Conservation (phyloP, 2,888 invertebrate genomes). For the Argynnis bischoffii region DNA sequence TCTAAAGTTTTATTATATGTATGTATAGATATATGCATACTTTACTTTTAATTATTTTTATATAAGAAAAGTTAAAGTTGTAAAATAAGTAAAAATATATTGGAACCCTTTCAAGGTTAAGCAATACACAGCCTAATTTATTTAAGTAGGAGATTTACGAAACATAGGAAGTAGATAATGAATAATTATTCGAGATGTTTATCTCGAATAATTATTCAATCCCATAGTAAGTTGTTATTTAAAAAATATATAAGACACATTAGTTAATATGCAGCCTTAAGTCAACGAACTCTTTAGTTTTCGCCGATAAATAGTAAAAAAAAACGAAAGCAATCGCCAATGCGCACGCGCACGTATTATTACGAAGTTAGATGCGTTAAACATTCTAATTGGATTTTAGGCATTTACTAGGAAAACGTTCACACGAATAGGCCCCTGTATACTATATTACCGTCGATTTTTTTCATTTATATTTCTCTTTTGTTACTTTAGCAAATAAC, state of each 20-base stretch:
- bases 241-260: neutral
- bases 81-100: too few relatives aligned
- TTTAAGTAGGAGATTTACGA: too few relatives aligned
- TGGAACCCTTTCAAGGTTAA: too few relatives aligned
- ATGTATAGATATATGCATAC: too few relatives aligned
- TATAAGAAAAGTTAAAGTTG: too few relatives aligned
- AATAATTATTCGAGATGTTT: too few relatives aligned
- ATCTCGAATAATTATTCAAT: too few relatives aligned
- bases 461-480: neutral
- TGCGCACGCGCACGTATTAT: slow-evolving; percentile 52
- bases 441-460: neutral
- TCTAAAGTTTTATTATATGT: too few relatives aligned
- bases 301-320: slow-evolving; percentile 42
- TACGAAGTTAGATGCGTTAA: slow-evolving; percentile 55
- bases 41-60: too few relatives aligned
- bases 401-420: slow-evolving; percentile 59
- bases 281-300: slow-evolving; percentile 38
- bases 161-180: too few relatives aligned
- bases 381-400: slow-evolving; percentile 52
- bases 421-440: slow-evolving; percentile 57
- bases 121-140: too few relatives aligned
- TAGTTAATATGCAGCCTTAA: slow-evolving; percentile 10
- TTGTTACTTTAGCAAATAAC: too few relatives aligned
- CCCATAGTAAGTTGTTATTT: neutral
- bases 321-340: slow-evolving; percentile 44